These are phyloP conservation scores for Lepidotrigona ventralis DNA, from an alignment of 1,140 invertebrate species.

Conservation along the genomic window DNA sequence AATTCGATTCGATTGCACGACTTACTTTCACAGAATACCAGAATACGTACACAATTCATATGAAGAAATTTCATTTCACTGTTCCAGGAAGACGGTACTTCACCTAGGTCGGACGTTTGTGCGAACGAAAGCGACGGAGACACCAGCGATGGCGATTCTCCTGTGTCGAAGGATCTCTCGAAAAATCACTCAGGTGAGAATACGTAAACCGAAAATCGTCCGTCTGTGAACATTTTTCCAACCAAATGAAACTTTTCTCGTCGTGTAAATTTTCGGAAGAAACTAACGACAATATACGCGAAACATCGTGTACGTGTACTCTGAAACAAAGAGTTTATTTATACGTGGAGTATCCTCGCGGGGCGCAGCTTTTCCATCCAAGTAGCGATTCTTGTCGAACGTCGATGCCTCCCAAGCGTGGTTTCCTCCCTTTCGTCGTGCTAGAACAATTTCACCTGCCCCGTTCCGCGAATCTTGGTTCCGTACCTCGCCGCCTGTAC, in stretches of 20 bases:
- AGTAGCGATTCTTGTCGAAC: too few relatives aligned
- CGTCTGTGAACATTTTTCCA: neutral
- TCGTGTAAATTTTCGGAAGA: neutral
- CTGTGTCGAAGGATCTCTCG: constrained; percentile 71
- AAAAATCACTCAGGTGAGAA: constrained; percentile 75
- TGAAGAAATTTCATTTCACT: constrained; percentile 54
- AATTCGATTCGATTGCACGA: too few relatives aligned
- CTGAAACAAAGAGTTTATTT: constrained; percentile 6
- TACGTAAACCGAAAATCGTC: neutral
- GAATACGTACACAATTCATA: too few relatives aligned
- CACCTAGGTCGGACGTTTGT: constrained; percentile 77
- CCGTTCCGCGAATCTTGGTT: neutral
- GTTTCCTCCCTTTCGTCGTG: constrained; percentile 3
- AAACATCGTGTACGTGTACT: neutral
- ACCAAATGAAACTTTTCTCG: neutral
- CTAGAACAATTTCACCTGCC: constrained; percentile 24
- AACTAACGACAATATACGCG: neutral
- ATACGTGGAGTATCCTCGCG: neutral
- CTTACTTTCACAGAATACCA: too few relatives aligned
- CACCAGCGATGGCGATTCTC: constrained; percentile 75
- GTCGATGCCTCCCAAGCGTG: neutral
- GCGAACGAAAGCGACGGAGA: constrained; percentile 77
- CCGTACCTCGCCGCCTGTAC: neutral
- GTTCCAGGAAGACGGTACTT: constrained; percentile 76
- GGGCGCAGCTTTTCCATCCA: neutral